Base-by-base conservation (phyloP, 2,113 vertebrate genomes). In the Chloroceryle aenea region DNA sequence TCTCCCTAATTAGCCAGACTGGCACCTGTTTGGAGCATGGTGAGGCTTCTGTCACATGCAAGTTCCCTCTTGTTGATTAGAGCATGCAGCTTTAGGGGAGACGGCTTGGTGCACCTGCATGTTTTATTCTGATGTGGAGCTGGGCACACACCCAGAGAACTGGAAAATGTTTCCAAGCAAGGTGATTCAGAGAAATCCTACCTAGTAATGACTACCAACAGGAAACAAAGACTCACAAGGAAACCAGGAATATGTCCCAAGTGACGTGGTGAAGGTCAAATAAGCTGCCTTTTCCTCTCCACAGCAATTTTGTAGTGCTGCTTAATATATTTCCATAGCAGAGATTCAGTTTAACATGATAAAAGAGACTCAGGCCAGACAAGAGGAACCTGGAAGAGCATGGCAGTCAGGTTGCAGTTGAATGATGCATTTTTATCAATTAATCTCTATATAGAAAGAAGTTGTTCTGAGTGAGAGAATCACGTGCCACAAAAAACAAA, bases 221-320 rank as follows among this genome's bases (percentile, higher is more conserved):
- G 66, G 53, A 91, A 88, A 50, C 2, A 87, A 91, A 83, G 16
- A 45, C 7, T 5, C 45, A 27, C 15, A 53, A 53, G 14, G 27
- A 89, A 85, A 66, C 6, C 10, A 69, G 36, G 53, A 85, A 36
- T 64, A 21, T 29, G 25, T 64, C 48, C 62, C 4, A 1, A 79
- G 36, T 19, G 32, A 22, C 4, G 29, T 23, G 32, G 43, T 73
- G 22, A 87, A 71, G 9, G 34, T 43, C 29, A 75, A 74, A 87
- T 18, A 14, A 69, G 68, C 14, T 26, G 7, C 9, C 9, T 78
- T 89, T 87, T 52, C 18, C 32, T 67, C n/a, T 71, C 23, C 0
- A 0, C 10, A 43, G 27, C 0, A 4, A 45, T 29, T 8, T 7
- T 61, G 15, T 25, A 61, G 16, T 14, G 38, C 14, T 68, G 34